phyloP scores from a whole-genome alignment of 1,140 invertebrate genomes.

The Drosophila seguyi region DNA sequence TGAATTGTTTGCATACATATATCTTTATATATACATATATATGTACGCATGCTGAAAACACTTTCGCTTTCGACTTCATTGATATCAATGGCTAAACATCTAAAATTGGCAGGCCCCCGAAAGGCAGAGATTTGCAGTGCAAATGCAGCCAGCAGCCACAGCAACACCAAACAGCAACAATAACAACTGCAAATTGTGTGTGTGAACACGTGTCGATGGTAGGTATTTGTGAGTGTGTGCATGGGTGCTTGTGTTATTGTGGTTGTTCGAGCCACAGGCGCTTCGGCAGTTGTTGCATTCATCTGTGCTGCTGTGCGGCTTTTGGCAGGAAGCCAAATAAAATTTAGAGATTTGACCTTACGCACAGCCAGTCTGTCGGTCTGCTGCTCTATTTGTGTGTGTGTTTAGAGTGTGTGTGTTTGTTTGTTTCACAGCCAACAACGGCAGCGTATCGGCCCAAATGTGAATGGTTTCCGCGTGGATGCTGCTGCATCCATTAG shows the following conservation, averaged over 20 bases:
- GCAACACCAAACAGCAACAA: conserved; percentile 39
- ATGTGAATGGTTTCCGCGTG: conserved; percentile 75
- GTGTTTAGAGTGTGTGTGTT: conserved; percentile 10
- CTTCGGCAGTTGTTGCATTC: conserved; percentile 67
- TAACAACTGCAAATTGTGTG: conserved; percentile 55
- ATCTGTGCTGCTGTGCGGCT: conserved; percentile 55
- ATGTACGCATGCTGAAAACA: conserved; percentile 41
- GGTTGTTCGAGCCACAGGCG: conserved; percentile 51
- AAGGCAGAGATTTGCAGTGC: conserved; percentile 43
- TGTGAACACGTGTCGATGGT: conserved; percentile 44
- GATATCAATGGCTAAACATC: conserved; percentile 79
- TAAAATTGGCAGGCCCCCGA: conserved; percentile 69
- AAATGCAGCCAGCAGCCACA: conserved; percentile 23
- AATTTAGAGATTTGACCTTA: conserved; percentile 81
- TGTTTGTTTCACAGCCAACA: conserved; percentile 26
- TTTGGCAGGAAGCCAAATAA: conserved; percentile 81
- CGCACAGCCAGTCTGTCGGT: conserved; percentile 42
- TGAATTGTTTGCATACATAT: conserved; percentile 57
- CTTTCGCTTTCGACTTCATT: conserved; percentile 81
- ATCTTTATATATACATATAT: neutral
- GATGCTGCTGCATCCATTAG: conserved; percentile 76
- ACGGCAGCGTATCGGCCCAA: conserved; percentile 45
- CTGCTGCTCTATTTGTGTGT: conserved; percentile 12
- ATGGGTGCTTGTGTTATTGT: conserved; percentile 25
- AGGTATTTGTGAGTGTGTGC: conserved; percentile 15